Base-by-base conservation (phyloP, 2,797 vertebrate genomes). In the Catamblyrhynchus diadema region DNA sequence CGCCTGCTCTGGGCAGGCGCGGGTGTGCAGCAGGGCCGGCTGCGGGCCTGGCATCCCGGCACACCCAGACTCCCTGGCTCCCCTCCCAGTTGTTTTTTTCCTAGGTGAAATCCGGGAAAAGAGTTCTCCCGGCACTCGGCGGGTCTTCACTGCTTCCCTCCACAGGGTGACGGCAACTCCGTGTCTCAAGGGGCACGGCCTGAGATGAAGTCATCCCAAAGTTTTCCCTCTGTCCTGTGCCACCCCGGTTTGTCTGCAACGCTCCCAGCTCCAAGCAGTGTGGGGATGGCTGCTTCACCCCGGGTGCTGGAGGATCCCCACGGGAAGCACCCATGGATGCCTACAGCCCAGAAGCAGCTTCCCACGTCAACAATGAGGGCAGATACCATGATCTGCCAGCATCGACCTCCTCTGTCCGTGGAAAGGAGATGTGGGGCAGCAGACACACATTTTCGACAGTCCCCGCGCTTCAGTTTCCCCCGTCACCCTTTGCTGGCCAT, bases 51-150 rank as follows among this genome's bases (percentile, higher is more conserved):
- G 45, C 56, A 65, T 71, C 73, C 57, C 6, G 39, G 90, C 85
- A 90, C 90, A 79, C 85, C 88, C 94, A 61, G 70, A 20, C 54
- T 74, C 66, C 37, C 87, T 85, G 94, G 90, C 90, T 93, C 30
- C 53, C 20, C 75, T 94, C 95, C 94, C 95, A 85, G 75, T n/a
- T 94, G 95, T 0, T 79, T 93, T 96, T 95, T 95, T 94, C 95
- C 92, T 64, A 93, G 88, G 92, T 91, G 90, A 87, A 87, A 79
- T 51, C 50, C 79, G 30, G 88, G 88, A 51, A 84, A 89, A 51
- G 20, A 30, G 30, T 24, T 35, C 2, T 37, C 45, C 39, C 1
- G 1, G 47, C 4, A 39, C 8, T 1, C 32, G 5, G 48, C 0
- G 6, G 53, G 60, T 14, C 59, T 23, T 71, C 41, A 9, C n/a